These are phyloP conservation scores for Limnephilus auricula DNA, from an alignment of 2,888 invertebrate genomes.

Conservation along the genomic window DNA sequence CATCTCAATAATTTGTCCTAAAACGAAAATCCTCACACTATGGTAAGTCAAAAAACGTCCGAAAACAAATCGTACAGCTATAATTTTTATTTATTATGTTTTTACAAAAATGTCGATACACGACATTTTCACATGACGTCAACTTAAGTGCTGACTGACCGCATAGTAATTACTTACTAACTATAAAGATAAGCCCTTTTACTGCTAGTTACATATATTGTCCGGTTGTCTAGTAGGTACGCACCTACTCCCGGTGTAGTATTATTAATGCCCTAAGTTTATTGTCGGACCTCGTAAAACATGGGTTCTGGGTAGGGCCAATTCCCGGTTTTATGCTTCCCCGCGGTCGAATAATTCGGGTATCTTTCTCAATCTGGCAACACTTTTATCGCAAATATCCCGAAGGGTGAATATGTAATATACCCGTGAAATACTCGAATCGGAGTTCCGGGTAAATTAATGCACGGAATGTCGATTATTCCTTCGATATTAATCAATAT, in stretches of 20 bases:
- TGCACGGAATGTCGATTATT: neutral
- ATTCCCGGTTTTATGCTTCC: conserved; percentile 16
- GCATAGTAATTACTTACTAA: neutral
- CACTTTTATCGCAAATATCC: conserved; percentile 34
- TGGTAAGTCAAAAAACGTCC: too few species aligned
- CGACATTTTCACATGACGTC: neutral
- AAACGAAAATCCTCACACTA: too few species aligned
- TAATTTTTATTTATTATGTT: too few species aligned
- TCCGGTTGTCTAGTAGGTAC: neutral
- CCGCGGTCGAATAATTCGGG: conserved; percentile 33
- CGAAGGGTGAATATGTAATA: conserved; percentile 14
- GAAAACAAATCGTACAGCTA: too few species aligned
- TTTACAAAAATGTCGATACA: too few species aligned
- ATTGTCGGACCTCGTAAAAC: conserved; percentile 34
- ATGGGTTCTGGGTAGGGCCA: neutral
- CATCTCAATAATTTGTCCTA: too few species aligned
- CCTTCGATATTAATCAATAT: neutral
- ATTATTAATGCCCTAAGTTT: conserved; percentile 23
- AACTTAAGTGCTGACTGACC: neutral
- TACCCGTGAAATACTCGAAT: neutral
- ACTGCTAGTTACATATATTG: conserved; percentile 43
- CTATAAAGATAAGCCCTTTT: conserved; percentile 19
- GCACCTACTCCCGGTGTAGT: neutral
- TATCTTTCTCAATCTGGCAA: conserved; percentile 10
- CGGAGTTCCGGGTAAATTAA: neutral